These are phyloP conservation scores for Iphiclides podalirius DNA, from an alignment of 2,888 invertebrate species.

Conservation along the genomic window DNA sequence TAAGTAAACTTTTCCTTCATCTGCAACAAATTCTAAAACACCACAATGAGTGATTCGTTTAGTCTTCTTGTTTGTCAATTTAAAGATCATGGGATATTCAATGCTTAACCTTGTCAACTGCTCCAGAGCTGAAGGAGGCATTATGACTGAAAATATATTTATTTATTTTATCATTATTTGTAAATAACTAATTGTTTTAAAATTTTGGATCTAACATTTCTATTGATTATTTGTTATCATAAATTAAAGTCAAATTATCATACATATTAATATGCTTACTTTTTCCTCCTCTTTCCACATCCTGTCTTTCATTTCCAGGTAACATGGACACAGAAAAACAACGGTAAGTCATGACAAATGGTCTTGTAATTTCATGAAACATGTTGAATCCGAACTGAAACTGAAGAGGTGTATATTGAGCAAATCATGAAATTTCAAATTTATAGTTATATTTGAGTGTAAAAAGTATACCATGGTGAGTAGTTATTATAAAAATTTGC, in stretches of 20 bases:
- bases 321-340: slow-evolving; percentile 97
- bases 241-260: no score
- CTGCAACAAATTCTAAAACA: slow-evolving; percentile 98
- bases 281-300: slow-evolving; percentile 98
- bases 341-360: slow-evolving; percentile 91
- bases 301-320: slow-evolving; percentile 94
- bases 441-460: slow-evolving; percentile 2
- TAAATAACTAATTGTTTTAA: no score
- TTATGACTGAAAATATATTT: slow-evolving; percentile 86
- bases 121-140: slow-evolving; percentile 98
- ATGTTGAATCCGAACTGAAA: slow-evolving; percentile 94
- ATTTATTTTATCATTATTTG: background rate
- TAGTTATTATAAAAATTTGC: slow-evolving; percentile 25
- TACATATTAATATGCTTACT: slow-evolving; percentile 80
- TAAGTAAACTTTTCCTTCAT: slow-evolving; percentile 97
- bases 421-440: slow-evolving; percentile 29
- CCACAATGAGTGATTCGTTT: slow-evolving; percentile 95
- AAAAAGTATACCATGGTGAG: slow-evolving; percentile 47
- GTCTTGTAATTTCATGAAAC: slow-evolving; percentile 90
- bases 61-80: slow-evolving; percentile 92
- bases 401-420: slow-evolving; percentile 58
- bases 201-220: no score
- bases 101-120: slow-evolving; percentile 95
- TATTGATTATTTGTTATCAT: no score
- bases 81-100: slow-evolving; percentile 99